A percentile compares a stretch with the other conserved stretches of the same genome.
Evolutionary conservation across 2,797 vertebrate species (phyloP).

Genomic region (Esox lucius): DNA sequence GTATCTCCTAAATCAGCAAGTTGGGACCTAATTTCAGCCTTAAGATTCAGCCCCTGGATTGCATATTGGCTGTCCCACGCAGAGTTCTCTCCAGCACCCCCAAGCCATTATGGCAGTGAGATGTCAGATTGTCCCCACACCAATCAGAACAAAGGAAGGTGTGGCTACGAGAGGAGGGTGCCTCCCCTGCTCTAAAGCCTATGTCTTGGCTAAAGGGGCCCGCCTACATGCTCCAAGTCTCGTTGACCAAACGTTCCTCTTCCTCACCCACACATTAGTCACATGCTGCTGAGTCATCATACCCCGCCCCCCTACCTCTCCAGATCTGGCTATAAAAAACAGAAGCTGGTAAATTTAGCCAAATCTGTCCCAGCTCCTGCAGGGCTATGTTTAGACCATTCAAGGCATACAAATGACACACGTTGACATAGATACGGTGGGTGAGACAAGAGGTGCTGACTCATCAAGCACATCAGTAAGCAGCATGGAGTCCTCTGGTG

Average conservation of each 20-base stretch:
- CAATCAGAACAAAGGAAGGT: no score
- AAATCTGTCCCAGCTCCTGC: constrained; percentile 11
- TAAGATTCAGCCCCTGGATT: no score
- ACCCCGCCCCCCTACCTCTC: constrained; percentile 25
- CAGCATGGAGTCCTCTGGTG: background rate
- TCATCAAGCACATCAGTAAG: constrained; percentile 18
- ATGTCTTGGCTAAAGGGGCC: constrained; percentile 19
- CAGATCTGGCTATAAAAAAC: constrained; percentile 36
- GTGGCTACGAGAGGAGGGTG: no score
- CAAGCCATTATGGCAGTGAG: no score
- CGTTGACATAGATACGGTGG: constrained; percentile 15
- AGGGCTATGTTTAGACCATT: constrained; percentile 48
- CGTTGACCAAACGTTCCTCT: background rate
- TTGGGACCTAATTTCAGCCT: no score
- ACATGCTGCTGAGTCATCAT: constrained; percentile 62
- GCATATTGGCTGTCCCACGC: no score
- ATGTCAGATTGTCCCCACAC: no score
- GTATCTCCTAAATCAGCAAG: no score
- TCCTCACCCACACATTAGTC: constrained; percentile 35
- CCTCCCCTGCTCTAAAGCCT: no score
- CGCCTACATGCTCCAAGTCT: constrained; percentile 39
- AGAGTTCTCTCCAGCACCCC: no score
- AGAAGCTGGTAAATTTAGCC: constrained; percentile 32
- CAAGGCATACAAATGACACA: constrained; percentile 27
- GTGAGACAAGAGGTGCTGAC: constrained; percentile 19